Evolutionary conservation across 2,888 invertebrate genomes (phyloP).

Genomic region (Thymelicus lineola): DNA sequence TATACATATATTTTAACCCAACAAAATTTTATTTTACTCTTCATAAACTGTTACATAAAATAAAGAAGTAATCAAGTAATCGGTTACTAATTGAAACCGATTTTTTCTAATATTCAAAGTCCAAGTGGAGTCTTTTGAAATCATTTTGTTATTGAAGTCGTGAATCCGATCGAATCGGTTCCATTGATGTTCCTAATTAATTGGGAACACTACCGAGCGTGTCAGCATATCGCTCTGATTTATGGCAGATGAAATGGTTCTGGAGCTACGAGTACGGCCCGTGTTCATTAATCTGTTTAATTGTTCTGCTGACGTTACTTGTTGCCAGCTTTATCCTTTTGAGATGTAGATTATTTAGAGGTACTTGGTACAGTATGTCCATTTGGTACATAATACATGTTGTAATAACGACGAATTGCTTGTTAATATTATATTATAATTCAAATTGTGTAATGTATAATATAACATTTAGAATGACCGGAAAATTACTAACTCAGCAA

Average conservation of each 20-base stretch:
- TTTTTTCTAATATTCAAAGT: too few species aligned
- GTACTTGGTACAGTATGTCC: too few species aligned
- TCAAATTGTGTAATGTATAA: not conserved
- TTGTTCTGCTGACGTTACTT: slow-evolving; percentile 58
- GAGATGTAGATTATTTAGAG: slow-evolving; percentile 12
- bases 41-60: too few species aligned
- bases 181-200: slow-evolving; percentile 75
- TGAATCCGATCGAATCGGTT: slow-evolving; percentile 54
- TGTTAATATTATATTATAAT: not conserved
- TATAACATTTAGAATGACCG: too few species aligned
- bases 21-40: too few species aligned
- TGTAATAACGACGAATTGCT: not conserved
- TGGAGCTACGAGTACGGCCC: slow-evolving; percentile 53
- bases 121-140: slow-evolving; percentile 18
- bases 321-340: slow-evolving; percentile 41
- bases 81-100: too few species aligned
- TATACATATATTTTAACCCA: too few species aligned
- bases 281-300: slow-evolving; percentile 68
- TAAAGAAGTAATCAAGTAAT: slow-evolving; percentile 43
- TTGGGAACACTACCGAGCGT: slow-evolving; percentile 66
- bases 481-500: too few species aligned
- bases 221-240: slow-evolving; percentile 66
- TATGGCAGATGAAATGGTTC: slow-evolving; percentile 63
- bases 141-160: slow-evolving; percentile 45
- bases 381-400: not conserved